Evolutionary conservation across 1,140 invertebrate species (phyloP), one percentile per base, ranked within the genome.

Genomic region (Drosophila tani): DNA sequence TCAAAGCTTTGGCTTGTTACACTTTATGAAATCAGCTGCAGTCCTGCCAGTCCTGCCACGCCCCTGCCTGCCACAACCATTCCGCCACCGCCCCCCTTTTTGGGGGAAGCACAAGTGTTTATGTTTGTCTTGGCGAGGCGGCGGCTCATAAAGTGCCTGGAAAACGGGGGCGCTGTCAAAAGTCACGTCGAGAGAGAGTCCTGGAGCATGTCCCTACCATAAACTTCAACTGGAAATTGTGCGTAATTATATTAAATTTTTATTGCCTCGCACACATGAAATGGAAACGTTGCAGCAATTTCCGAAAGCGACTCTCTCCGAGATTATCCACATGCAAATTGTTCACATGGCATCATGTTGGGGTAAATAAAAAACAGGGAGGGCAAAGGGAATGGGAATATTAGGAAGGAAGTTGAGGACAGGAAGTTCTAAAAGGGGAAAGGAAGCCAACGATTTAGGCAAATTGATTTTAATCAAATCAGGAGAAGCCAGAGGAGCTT

Each of bases 211-310:
- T 75, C 49, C 75, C 66, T 68, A 45, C 74, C 84, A 90, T 90
- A 88, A 88, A 88, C 73, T 88, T 90, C 65, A 84, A 73, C 85
- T 90, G 85, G 62, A 88, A 90, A 88, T 84, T 88, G 85, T 88
- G 84, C 85, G 84, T 88, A 88, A 88, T 88, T 88, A 88, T 88
- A 90, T 88, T 81, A 88, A 90, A 88, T 88, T 88, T 88, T 88
- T 88, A 88, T 88, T 78, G 68, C 57, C 47, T 32, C 35, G 47
- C 82, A 83, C 59, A 87, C 65, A 67, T 75, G 79, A 80, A 87
- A 80, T 73, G 71, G 70, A 80, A 87, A 69, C 80, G 67, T 66
- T 77, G 81, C 77, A 84, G 78, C 81, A 85, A 70, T 85, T 85
- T 85, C 32, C 59, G 49, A 51, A 56, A 53, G 62, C 68, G 45